phyloP scores from a whole-genome alignment of 1,140 invertebrate genomes.

The Daktulosphaira vitifoliae region DNA sequence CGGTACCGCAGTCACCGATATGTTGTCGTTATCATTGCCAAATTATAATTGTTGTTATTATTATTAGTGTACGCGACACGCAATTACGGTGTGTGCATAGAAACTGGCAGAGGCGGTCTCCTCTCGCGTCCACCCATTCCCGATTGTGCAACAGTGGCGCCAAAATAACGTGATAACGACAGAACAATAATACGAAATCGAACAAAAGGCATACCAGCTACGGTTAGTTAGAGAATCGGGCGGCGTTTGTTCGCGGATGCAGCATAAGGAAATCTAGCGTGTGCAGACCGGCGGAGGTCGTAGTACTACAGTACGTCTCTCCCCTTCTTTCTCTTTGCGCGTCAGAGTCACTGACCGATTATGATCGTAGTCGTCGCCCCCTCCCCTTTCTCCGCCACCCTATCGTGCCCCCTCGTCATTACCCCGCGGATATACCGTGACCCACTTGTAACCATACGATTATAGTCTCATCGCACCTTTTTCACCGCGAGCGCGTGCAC shows the following conservation, averaged over 20 bases:
- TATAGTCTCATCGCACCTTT: conserved; percentile 10
- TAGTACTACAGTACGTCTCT: background rate
- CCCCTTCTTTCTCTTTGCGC: background rate
- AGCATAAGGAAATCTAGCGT: conserved; percentile 13
- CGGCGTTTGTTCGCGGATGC: background rate
- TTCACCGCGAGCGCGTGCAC: background rate
- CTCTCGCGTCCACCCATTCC: no score
- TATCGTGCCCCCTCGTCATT: background rate
- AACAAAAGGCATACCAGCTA: background rate
- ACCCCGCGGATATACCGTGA: background rate
- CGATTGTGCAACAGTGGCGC: background rate
- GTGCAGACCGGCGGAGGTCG: background rate
- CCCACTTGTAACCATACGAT: conserved; percentile 4
- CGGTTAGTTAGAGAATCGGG: background rate
- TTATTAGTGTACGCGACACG: background rate
- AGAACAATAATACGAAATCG: no score
- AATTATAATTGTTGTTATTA: background rate
- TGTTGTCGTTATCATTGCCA: background rate
- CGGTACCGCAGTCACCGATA: no score
- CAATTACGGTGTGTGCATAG: background rate
- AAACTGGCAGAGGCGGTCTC: no score
- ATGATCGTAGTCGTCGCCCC: background rate
- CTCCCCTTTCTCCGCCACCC: background rate
- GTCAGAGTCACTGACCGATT: conserved; percentile 18
- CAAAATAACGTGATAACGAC: background rate